Evolutionary conservation across 1,140 invertebrate genomes (phyloP).

Genomic region (Brachionus angularis): DNA sequence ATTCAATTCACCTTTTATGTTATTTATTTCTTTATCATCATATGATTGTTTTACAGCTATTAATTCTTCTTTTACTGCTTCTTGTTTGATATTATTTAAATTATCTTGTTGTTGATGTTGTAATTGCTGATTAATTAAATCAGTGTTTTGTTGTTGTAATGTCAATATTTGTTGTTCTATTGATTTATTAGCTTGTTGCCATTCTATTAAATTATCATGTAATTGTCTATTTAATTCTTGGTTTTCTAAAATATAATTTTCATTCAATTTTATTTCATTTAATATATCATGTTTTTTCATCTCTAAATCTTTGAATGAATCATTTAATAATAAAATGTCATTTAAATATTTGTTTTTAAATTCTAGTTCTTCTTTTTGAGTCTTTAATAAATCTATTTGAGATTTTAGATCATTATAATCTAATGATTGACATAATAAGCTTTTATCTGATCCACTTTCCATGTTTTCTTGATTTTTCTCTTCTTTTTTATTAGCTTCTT

Average conservation of each 20-base stretch:
- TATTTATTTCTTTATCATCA: too few species aligned
- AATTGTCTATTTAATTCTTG: background rate
- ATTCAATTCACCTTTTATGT: background rate
- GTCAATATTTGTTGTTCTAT: background rate
- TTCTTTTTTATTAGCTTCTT: too few species aligned
- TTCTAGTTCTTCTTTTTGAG: background rate
- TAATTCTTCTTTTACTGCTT: too few species aligned
- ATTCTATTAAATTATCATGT: slow-evolving; percentile 6
- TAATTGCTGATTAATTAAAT: background rate
- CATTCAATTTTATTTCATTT: background rate
- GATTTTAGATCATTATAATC: background rate
- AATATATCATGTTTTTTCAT: background rate
- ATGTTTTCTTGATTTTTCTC: too few species aligned
- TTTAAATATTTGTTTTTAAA: background rate
- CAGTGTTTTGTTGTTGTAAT: background rate
- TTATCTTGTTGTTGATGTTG: background rate
- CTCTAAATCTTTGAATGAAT: background rate
- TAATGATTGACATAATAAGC: too few species aligned
- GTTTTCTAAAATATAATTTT: background rate
- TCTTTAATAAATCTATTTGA: background rate
- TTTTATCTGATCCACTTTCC: too few species aligned
- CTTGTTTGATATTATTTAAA: background rate
- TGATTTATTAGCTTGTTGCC: background rate
- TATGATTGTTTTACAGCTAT: too few species aligned
- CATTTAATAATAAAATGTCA: background rate